Evolutionary conservation across 2,797 vertebrate genomes (phyloP).

Genomic region (Pseudochirops corinnae): DNA sequence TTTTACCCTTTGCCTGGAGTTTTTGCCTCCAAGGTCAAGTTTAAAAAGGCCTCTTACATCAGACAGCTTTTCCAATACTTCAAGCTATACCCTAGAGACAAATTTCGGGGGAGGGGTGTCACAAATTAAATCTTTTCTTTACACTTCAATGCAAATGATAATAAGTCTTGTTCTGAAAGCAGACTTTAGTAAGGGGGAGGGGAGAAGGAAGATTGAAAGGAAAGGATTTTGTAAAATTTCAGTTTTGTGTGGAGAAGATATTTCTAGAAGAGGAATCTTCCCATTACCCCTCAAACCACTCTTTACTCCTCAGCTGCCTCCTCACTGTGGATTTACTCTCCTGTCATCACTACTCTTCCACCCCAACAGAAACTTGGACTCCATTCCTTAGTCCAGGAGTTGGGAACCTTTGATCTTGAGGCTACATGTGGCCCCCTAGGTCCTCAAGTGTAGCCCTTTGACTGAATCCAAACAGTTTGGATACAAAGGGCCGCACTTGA

Average conservation of each 20-base stretch:
- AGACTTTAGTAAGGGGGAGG: not conserved
- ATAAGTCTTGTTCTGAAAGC: not conserved
- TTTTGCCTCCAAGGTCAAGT: not conserved
- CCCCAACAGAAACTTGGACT: not conserved
- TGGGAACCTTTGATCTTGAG: no score
- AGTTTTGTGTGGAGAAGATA: not conserved
- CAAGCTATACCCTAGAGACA: not conserved
- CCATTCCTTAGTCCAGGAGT: not conserved
- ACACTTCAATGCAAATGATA: not conserved
- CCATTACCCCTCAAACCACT: not conserved
- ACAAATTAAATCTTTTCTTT: not conserved
- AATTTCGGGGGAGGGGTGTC: not conserved
- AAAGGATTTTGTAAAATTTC: not conserved
- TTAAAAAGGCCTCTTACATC: not conserved
- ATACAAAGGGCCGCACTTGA: no score
- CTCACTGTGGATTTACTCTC: not conserved
- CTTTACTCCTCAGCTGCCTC: not conserved
- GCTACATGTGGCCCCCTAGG: no score
- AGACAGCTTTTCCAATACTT: not conserved
- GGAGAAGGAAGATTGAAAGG: not conserved
- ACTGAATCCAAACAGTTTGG: no score
- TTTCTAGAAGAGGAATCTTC: not conserved
- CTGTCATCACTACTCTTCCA: not conserved
- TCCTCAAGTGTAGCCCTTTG: no score
- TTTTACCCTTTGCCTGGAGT: not conserved